Base-by-base conservation (phyloP, 2,888 invertebrate genomes). In the Synergus umbraculus region DNA sequence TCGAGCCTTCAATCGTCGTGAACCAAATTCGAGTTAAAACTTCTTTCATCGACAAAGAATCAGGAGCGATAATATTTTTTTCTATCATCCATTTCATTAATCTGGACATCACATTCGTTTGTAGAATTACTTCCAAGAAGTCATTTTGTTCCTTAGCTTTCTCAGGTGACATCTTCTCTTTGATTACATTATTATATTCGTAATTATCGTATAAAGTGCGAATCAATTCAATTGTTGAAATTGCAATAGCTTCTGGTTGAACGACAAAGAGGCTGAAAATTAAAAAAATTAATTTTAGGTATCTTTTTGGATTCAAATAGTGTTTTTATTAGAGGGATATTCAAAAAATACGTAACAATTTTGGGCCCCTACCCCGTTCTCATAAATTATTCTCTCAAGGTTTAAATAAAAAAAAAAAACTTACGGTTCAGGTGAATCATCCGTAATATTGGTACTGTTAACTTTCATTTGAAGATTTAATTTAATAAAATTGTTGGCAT, bases 11-110 rank as follows among this genome's bases (percentile, higher is more conserved):
- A 65, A 96, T 95, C 84, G 97, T 94, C 2, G 96, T 95, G 88
- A 97, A 96, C 97, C 97, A 97, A 13, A 96, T 92, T 80, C 95
- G 94, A 88, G 95, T 95, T 7, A 97, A 91, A 54, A 95, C 93
- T 85, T 96, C 96, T 81, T 95, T 94, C 88, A 95, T 96, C 76
- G 95, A 95, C 49, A 88, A 90, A 54, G 88, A 89, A 64, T 91
- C 90, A 0, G 88, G 83, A 22, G 88, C 86, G 43, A 91, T 84
- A 78, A 88, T 90, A 22, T 85, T 83, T 18, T 84, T 87, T 1
- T 85, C 79, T 4, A 87, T 83, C 4, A 91, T 63, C 90, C 91
- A 91, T 12, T 85, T 82, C 85, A 89, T 85, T 0, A 90, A 79
- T 8, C 79, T 85, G 0, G 80, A 60, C 89, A 91, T 90, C 1